Evolutionary conservation across 2,797 vertebrate species (phyloP).

Genomic region (Chaetodon trifasciatus): DNA sequence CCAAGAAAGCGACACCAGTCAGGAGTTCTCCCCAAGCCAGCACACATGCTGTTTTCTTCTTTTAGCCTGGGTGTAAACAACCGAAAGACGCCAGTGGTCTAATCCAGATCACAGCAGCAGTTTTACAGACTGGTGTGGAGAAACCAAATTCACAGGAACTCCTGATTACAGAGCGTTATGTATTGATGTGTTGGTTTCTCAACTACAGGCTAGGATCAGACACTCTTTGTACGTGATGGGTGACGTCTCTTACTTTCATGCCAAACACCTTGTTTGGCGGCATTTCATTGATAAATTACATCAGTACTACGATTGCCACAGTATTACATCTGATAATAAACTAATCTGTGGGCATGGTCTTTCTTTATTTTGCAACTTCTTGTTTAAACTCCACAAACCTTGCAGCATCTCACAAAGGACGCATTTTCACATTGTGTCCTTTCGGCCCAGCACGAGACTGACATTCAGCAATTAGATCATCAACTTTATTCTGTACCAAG

Average conservation of each 20-base stretch:
- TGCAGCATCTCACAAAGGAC: background rate
- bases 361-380: background rate
- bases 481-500: background rate
- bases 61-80: conserved; percentile 62
- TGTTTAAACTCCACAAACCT: background rate
- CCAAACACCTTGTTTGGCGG: conserved; percentile 20
- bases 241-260: background rate
- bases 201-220: conserved; percentile 2
- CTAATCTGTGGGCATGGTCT: background rate
- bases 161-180: conserved; percentile 18
- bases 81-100: conserved; percentile 50
- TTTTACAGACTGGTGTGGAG: conserved; percentile 18
- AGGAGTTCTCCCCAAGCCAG: conserved; percentile 30
- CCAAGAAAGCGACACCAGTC: conserved; percentile 20
- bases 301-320: background rate
- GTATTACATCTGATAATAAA: conserved; percentile 12
- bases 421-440: background rate
- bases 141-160: conserved; percentile 42
- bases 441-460: no score
- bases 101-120: conserved; percentile 64
- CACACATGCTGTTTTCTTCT: conserved; percentile 51
- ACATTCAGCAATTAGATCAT: background rate
- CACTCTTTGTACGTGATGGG: background rate
- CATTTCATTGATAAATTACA: conserved; percentile 3
- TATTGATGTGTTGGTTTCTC: conserved; percentile 26